Conservation (phyloP, 2,797 vertebrate species). For the Neopelma chrysocephalum region DNA sequence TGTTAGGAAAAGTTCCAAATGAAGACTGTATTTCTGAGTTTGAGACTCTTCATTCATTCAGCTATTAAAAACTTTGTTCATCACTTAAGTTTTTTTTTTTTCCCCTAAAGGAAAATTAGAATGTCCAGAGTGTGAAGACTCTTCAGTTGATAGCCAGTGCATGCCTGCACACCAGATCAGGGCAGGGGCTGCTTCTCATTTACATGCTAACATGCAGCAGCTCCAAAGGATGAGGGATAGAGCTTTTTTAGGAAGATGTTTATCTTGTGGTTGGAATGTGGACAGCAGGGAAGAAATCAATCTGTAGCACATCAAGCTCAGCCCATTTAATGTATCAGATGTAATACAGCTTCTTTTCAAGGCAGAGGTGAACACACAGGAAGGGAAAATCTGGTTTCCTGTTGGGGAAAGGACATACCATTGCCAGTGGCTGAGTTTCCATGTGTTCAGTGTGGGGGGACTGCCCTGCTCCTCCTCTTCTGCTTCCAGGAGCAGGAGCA, state of each 20-base stretch:
- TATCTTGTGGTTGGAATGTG: background rate
- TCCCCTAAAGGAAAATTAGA: background rate
- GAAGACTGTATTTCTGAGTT: background rate
- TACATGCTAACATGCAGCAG: background rate
- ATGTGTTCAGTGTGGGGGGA: accelerated
- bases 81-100: background rate
- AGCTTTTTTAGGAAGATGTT: background rate
- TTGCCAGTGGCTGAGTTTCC: background rate
- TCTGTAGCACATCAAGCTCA: background rate
- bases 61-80: background rate
- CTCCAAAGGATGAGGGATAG: background rate
- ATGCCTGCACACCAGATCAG: background rate
- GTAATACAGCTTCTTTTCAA: background rate
- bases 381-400: background rate
- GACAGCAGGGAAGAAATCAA: background rate
- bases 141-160: background rate
- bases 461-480: background rate
- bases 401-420: background rate
- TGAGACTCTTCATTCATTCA: constrained; percentile 1
- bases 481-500: background rate
- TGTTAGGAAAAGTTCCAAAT: background rate
- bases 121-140: background rate
- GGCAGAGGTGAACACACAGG: background rate
- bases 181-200: background rate
- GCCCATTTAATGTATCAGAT: background rate